Conservation (phyloP, 2,113 vertebrate species). For the Apeltes quadracus region DNA sequence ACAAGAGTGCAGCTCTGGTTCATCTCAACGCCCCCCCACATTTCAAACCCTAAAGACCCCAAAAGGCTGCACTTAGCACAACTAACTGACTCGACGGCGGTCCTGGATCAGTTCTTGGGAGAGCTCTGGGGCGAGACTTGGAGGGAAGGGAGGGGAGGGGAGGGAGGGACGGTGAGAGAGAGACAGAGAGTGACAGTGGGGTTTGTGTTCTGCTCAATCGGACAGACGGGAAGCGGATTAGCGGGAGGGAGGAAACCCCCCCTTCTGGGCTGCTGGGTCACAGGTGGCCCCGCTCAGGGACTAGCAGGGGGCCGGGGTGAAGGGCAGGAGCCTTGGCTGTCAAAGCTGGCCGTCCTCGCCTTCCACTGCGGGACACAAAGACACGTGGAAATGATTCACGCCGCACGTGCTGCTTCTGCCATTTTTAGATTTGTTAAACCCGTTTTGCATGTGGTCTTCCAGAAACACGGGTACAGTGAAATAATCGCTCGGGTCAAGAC, state of each 20-base stretch:
- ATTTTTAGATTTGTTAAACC: neutral
- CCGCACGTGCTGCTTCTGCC: slow-evolving; percentile 2
- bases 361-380: slow-evolving; percentile 88
- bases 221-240: slow-evolving; percentile 75
- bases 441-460: neutral
- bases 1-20: slow-evolving; percentile 21
- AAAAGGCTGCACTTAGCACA: slow-evolving; percentile 53
- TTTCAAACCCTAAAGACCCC: slow-evolving; percentile 40
- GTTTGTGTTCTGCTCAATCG: slow-evolving; percentile 69
- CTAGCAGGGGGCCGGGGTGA: slow-evolving; percentile 91
- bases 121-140: slow-evolving; percentile 55
- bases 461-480: neutral
- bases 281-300: slow-evolving; percentile 85
- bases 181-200: slow-evolving; percentile 42
- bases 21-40: slow-evolving; percentile 27
- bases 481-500: neutral
- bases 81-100: slow-evolving; percentile 50
- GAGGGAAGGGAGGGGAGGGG: slow-evolving; percentile 39
- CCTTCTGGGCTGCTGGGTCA: slow-evolving; percentile 62
- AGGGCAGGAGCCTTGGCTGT: slow-evolving; percentile 95
- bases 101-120: slow-evolving; percentile 61
- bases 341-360: slow-evolving; percentile 93
- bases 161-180: slow-evolving; percentile 9
- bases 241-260: slow-evolving; percentile 60
- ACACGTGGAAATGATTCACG: slow-evolving; percentile 53